Evolutionary conservation across 1,140 invertebrate species (phyloP), one percentile per base, ranked within the genome.

Genomic region (Caenorhabditis briggsae): DNA sequence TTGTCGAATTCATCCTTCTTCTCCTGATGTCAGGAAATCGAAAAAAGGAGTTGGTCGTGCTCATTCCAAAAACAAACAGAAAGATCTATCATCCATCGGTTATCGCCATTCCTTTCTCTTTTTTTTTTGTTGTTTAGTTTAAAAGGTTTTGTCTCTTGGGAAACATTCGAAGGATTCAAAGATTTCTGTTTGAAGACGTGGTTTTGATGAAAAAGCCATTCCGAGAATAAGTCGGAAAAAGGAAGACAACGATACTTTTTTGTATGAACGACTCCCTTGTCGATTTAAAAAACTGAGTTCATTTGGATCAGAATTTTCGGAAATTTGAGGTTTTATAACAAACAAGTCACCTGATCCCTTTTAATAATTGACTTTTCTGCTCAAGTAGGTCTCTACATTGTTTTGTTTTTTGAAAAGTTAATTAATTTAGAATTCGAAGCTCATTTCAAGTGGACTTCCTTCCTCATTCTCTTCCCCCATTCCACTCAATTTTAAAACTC

Each of bases 91-190:
- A 70, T 70, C 18, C 18, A 46, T 18, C 12, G 33, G 33, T 78
- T 50, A 48, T 70, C 43, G 43, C 65, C 43, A 18, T 70, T n/a
- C 14, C 18, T 18, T 70, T 48, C 41, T 48, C 33, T 16, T 53
- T 53, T 78, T 78, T 78, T 78, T 23, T 53, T 78, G 5, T 18
- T 18, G 50, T 50, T 78, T 50, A 46, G 50, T 78, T 48, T 8
- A 11, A 14, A 14, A 46, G 16, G 11, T 11, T 46, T 78, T 53
- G 70, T 78, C 70, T 53, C 70, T 46, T 50, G 70, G 70, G 70
- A 78, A 78, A 78, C n/a, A 78, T 50, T 78, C 11, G 16, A 78
- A 78, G 50, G 70, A 78, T 78, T 78, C 70, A 78, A 78, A 50
- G 70, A 78, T 78, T 78, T 48, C 1, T 33, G 33, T 33, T 33